These are phyloP conservation scores for Pitangus sulphuratus DNA, from an alignment of 2,797 vertebrate species.

Conservation along the genomic window DNA sequence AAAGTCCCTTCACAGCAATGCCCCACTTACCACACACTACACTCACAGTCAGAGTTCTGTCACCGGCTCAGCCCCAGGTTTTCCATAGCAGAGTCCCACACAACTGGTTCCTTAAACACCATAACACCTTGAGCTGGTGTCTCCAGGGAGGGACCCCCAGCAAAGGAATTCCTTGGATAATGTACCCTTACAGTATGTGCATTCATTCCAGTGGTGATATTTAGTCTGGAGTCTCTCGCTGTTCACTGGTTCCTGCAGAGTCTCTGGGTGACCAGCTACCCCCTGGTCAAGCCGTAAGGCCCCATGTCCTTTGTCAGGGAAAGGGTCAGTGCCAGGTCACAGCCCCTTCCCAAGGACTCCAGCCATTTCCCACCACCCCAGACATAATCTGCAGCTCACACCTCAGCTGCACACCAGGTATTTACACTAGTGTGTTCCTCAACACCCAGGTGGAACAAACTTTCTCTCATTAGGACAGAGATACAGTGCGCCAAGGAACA, in stretches of 20 bases:
- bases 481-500: neutral
- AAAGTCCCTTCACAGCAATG: neutral
- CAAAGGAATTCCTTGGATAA: neutral
- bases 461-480: neutral
- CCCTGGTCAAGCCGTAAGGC: neutral
- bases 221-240: neutral
- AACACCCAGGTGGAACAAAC: neutral
- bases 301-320: rapidly evolving
- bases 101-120: neutral
- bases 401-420: neutral
- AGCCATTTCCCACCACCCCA: neutral
- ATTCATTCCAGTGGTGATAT: neutral
- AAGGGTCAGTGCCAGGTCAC: neutral
- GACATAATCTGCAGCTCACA: neutral
- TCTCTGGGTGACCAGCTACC: neutral
- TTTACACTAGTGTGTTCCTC: neutral
- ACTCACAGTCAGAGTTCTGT: neutral
- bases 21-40: neutral
- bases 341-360: neutral
- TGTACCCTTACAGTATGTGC: neutral
- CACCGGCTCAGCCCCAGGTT: neutral
- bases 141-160: neutral
- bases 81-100: neutral
- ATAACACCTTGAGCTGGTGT: neutral
- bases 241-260: neutral